Percentiles rank a stretch among this genome's conserved stretches.
Conservation (phyloP, 1,140 invertebrate species). For the Babylonia areolata region DNA sequence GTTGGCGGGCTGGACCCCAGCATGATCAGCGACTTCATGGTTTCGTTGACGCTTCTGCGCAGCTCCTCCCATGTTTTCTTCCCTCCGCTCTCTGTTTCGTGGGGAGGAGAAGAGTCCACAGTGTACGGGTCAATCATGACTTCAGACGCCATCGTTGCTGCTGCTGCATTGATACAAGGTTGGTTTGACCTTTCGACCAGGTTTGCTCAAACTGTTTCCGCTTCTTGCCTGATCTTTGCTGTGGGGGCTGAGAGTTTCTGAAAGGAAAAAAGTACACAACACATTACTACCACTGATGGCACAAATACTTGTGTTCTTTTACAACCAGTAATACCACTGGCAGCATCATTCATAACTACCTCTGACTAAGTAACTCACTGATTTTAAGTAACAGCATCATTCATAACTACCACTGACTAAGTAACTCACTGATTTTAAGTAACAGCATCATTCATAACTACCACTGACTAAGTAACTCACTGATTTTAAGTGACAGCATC, state of each 20-base stretch:
- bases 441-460: too few relatives aligned
- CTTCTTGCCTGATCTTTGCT: not conserved
- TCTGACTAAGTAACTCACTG: too few relatives aligned
- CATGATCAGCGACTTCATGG: slow-evolving; percentile 78
- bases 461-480: too few relatives aligned
- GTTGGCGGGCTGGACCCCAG: slow-evolving; percentile 75
- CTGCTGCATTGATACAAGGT: not conserved
- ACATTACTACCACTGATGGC: too few relatives aligned
- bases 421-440: too few relatives aligned
- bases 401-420: too few relatives aligned
- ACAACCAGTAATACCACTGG: too few relatives aligned
- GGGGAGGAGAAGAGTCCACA: slow-evolving; percentile 42
- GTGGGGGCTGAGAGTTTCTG: not conserved
- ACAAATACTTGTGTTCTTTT: too few relatives aligned
- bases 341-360: too few relatives aligned
- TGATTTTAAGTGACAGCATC: too few relatives aligned
- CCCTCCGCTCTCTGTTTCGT: slow-evolving; percentile 39
- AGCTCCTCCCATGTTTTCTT: slow-evolving; percentile 85
- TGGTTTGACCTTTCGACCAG: too few relatives aligned
- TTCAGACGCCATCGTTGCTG: slow-evolving; percentile 61
- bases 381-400: too few relatives aligned
- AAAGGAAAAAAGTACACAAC: not conserved
- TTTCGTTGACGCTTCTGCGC: slow-evolving; percentile 86
- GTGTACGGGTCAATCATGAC: slow-evolving; percentile 55
- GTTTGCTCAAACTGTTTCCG: not conserved